phyloP scores from a whole-genome alignment of 2,888 invertebrate genomes.

The Poecilobothrus nobilitatus region DNA sequence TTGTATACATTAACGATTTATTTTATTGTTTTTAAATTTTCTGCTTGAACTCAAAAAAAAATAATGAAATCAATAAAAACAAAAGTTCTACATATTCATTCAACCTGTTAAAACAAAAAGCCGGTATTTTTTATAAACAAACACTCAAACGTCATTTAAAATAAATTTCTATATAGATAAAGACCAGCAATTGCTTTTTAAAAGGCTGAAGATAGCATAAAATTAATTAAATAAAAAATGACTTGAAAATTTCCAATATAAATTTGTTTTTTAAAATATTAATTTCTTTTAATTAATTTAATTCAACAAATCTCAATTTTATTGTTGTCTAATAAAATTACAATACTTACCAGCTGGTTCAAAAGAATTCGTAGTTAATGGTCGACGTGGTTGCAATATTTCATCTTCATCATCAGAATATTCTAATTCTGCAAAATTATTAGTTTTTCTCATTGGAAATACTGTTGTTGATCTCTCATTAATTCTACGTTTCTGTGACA shows the following conservation, averaged over 20 bases:
- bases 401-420: constrained; percentile 39
- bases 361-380: constrained; percentile 5
- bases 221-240: too few species aligned
- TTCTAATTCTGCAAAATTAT: constrained; percentile 30
- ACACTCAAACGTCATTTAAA: background rate
- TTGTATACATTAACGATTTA: too few species aligned
- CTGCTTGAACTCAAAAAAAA: too few species aligned
- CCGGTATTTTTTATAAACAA: background rate
- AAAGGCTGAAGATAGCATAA: too few species aligned
- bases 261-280: too few species aligned
- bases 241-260: too few species aligned
- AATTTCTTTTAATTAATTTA: background rate
- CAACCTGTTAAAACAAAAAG: background rate
- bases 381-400: constrained; percentile 14
- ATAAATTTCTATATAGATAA: too few species aligned
- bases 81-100: too few species aligned
- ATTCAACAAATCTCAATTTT: background rate
- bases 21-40: too few species aligned
- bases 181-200: too few species aligned
- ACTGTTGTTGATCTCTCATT: background rate
- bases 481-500: background rate
- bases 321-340: too few species aligned
- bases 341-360: background rate
- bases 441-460: constrained; percentile 8
- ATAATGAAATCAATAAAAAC: too few species aligned